Evolutionary conservation across 2,797 vertebrate species (phyloP).

Genomic region (Sebastiscus albofasciatus): DNA sequence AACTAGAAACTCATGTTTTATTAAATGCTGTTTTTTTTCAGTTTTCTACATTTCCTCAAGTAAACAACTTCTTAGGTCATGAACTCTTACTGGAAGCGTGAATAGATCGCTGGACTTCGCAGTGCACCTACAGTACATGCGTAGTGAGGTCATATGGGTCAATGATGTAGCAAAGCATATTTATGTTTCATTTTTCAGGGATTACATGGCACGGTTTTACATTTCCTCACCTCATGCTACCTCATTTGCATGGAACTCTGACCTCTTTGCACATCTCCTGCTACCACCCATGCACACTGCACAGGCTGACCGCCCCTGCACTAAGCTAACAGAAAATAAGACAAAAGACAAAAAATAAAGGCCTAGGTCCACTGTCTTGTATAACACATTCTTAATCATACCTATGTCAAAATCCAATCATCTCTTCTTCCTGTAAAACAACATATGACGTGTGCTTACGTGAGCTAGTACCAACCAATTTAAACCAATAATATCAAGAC

Average conservation of each 20-base stretch:
- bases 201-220: not conserved
- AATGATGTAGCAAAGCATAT: not conserved
- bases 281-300: not conserved
- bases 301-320: not conserved
- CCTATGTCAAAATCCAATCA: not conserved
- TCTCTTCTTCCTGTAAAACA: not conserved
- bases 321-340: not conserved
- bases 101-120: not conserved
- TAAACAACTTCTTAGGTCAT: not conserved
- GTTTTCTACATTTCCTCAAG: not conserved
- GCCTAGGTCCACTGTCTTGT: not conserved
- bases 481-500: not conserved
- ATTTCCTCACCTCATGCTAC: not conserved
- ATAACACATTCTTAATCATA: rapidly evolving
- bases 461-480: not conserved
- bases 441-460: not conserved
- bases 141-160: not conserved
- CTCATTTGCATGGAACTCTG: not conserved
- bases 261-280: not conserved
- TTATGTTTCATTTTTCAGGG: not conserved
- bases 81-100: not conserved
- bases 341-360: not conserved
- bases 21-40: not conserved
- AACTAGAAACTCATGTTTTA: not conserved
- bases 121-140: not conserved